Evolutionary conservation across 2,797 vertebrate species (phyloP), one percentile per base, ranked within the genome.

Genomic region (Coluber constrictor): DNA sequence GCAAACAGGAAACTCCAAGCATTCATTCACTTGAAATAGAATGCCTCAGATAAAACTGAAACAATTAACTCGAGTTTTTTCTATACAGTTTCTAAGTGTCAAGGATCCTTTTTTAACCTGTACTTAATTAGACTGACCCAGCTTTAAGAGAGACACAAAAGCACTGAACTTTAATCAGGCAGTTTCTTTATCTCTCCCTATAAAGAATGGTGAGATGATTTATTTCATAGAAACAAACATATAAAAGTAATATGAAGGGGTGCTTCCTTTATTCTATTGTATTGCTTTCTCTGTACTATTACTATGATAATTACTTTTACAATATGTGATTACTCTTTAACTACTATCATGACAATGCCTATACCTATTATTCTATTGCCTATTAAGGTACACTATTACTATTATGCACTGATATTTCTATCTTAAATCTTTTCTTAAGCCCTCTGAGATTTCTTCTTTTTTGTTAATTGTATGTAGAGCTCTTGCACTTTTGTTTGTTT

Each of bases 11-110:
- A 8, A n/a, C 89, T 94, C 88, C n/a, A 57, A 8, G 70, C 15
- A 74, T 74, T 92, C 83, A 87, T 94, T 94, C 60, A 92, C 13
- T 91, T 93, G 88, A 70, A 87, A 61, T 3, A 8, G 93, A 95
- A 95, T 61, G n/a, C 93, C 91, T 91, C 55, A 92, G 93, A 92
- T 92, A 88, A 9, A 93, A 90, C 12, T 92, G 93, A 94, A n/a
- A 95, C 94, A 96, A 95, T 57, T 4, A 47, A 11, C 43, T 43
- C 23, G 8, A 16, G 1, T 1, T 47, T 83, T 83, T 37, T 83
- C 12, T 25, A 47, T 20, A 10, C 10, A 83, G 4, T 37, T 74
- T 74, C 32, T 37, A 66, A n/a, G 12, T 37, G 3, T 9, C 16
- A 74, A 74, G 15, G 15, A 7, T 74, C 37, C 66, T 3, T 37